Evolutionary conservation across 2,113 vertebrate genomes (phyloP), one percentile per base, ranked within the genome.

Genomic region (Aramus guarauna): DNA sequence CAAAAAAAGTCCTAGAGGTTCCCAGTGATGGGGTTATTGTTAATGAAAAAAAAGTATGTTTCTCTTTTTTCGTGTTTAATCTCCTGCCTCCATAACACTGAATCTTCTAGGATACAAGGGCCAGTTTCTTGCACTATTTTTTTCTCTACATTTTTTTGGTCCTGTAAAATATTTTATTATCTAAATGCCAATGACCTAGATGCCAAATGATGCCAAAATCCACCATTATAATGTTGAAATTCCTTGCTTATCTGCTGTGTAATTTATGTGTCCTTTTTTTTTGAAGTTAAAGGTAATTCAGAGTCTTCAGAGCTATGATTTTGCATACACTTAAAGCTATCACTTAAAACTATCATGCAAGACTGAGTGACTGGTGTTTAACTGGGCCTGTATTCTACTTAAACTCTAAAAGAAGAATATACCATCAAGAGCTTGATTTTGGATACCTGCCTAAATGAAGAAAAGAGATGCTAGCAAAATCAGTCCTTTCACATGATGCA

Each of bases 1-100:
- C 23, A 58, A 79, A 92, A 92, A 77, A 74, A 41, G 2, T 26
- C 37, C 12, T 11, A 58, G 9, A 48, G 2, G 2, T 66, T 90
- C 22, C 32, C 7, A 63, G 1, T 0, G 0, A 60, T 20, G 11
- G 3, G 8, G 9, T 62, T 80, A 76, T 41, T 75, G 6, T 13
- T 73, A 63, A 53, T 47, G 21, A 55, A 48, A 68, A 71, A 50
- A 50, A 21, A 43, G 6, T 4, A 18, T 5, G 2, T 63, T 74
- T 72, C 5, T 67, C 14, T 3, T 75, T 52, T 66, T 59, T 80
- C 5, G 5, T 78, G 2, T 72, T 88, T 26, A 77, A 2, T 71
- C 9, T 43, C 16, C 15, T 64, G 36, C 3, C 59, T 77, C 37
- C 18, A 6, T 39, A 56, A n/a, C 5, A 62, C 21, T 36, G 52